Evolutionary conservation across 2,797 vertebrate genomes (phyloP).

Genomic region (Harpagifer antarcticus): DNA sequence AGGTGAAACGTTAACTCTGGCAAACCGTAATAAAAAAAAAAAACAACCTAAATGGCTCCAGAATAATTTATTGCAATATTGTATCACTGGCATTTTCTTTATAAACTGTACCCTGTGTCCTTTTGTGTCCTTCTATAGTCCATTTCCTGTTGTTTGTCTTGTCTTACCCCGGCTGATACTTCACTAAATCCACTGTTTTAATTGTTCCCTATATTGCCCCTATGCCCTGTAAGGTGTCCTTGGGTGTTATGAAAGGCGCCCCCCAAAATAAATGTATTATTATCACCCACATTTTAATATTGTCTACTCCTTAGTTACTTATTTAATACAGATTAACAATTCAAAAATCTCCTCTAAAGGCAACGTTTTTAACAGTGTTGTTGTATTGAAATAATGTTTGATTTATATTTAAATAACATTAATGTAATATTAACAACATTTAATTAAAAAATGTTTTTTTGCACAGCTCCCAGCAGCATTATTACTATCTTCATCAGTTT

Average conservation of each 20-base stretch:
- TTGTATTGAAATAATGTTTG: constrained; percentile 5
- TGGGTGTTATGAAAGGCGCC: no score
- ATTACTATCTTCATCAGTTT: neutral
- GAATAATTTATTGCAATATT: neutral
- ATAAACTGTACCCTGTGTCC: no score
- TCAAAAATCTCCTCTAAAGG: neutral
- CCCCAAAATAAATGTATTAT: no score
- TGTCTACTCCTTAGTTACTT: neutral
- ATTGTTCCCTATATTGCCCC: no score
- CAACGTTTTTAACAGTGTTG: no score
- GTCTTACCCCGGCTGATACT: no score
- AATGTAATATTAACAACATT: neutral
- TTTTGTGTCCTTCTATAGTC: no score
- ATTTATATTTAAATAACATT: neutral
- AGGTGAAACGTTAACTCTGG: neutral
- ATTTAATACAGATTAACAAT: neutral
- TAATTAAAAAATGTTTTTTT: neutral
- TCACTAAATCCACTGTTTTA: no score
- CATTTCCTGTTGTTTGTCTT: no score
- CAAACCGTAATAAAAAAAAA: neutral
- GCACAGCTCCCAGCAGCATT: neutral
- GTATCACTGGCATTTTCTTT: no score
- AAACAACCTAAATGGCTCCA: neutral
- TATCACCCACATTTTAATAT: neutral
- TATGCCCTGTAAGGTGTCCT: no score